Percentiles rank a stretch among this genome's conserved stretches.
Conservation (phyloP, 2,888 invertebrate genomes). For the Dione juno region DNA sequence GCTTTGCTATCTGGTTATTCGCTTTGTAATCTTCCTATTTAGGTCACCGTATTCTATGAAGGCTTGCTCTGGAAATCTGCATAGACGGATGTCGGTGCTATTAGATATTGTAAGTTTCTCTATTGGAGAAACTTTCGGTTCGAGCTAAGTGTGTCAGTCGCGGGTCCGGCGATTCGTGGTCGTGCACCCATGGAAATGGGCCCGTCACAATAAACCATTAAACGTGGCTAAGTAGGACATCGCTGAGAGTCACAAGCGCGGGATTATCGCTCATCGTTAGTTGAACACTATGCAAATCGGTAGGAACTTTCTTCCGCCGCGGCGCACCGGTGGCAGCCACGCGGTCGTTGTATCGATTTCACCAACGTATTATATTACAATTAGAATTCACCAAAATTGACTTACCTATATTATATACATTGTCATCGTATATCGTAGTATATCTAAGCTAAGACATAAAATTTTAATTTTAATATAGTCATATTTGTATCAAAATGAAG, state of each 20-base stretch:
- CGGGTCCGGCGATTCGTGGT: constrained; percentile 61
- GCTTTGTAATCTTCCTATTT: constrained; percentile 71
- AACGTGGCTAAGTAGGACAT: constrained; percentile 79
- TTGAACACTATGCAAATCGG: constrained; percentile 74
- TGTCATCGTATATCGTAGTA: neutral
- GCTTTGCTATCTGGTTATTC: constrained; percentile 59
- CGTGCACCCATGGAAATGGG: constrained; percentile 80
- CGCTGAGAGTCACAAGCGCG: constrained; percentile 57
- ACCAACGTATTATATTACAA: constrained; percentile 60
- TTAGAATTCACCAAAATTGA: constrained; percentile 37
- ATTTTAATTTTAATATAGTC: neutral
- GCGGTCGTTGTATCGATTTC: constrained; percentile 77
- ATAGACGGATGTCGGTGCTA: constrained; percentile 81
- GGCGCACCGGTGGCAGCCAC: constrained; percentile 54
- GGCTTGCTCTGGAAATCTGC: constrained; percentile 81
- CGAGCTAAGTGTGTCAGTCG: constrained; percentile 75
- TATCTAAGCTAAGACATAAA: neutral
- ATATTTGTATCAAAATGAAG: neutral
- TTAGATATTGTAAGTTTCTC: constrained; percentile 81
- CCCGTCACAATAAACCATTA: constrained; percentile 76
- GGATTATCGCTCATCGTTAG: constrained; percentile 57
- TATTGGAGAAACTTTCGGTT: constrained; percentile 80
- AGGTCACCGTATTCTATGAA: constrained; percentile 70
- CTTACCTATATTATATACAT: neutral
- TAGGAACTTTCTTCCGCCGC: constrained; percentile 80